Evolutionary conservation across 1,140 invertebrate species (phyloP).

Genomic region (Ericerus pela): DNA sequence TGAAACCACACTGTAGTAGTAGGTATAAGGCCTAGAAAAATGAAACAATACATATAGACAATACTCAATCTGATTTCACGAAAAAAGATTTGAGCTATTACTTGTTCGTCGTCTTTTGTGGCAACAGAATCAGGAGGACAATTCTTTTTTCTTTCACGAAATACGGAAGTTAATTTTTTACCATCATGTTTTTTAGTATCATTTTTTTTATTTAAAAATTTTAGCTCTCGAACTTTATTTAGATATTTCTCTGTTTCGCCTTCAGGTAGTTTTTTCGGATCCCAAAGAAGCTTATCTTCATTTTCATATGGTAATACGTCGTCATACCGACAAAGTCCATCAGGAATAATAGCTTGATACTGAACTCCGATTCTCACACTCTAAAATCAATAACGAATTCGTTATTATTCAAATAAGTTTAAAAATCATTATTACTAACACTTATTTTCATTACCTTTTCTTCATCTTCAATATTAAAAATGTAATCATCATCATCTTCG

Average conservation of each 20-base stretch:
- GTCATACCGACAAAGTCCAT: conserved; percentile 67
- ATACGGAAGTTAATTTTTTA: background rate
- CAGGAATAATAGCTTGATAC: conserved; percentile 85
- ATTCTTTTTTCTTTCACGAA: conserved; percentile 8
- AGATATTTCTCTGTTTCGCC: conserved; percentile 68
- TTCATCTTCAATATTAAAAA: conserved; percentile 4
- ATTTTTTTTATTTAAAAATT: conserved; percentile 15
- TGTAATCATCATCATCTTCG: conserved; percentile 1
- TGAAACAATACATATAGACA: background rate
- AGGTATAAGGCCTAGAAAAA: conserved; percentile 64
- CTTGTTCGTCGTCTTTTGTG: conserved; percentile 84
- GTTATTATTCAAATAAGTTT: background rate
- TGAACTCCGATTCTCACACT: conserved; percentile 92
- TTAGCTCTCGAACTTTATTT: conserved; percentile 41
- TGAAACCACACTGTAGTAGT: conserved; percentile 85
- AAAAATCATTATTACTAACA: background rate
- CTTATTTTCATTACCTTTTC: background rate
- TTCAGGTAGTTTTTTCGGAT: conserved; percentile 60
- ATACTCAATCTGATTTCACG: background rate
- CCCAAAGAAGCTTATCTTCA: conserved; percentile 89
- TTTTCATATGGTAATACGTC: conserved; percentile 90
- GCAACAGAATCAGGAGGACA: conserved; percentile 51
- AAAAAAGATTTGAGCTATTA: background rate
- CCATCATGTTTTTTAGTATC: background rate
- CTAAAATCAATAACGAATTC: conserved; percentile 23